Percentiles rank a stretch among this genome's conserved stretches.
Evolutionary conservation across 2,113 vertebrate species (phyloP).

Genomic region (Semicossyphus pulcher): DNA sequence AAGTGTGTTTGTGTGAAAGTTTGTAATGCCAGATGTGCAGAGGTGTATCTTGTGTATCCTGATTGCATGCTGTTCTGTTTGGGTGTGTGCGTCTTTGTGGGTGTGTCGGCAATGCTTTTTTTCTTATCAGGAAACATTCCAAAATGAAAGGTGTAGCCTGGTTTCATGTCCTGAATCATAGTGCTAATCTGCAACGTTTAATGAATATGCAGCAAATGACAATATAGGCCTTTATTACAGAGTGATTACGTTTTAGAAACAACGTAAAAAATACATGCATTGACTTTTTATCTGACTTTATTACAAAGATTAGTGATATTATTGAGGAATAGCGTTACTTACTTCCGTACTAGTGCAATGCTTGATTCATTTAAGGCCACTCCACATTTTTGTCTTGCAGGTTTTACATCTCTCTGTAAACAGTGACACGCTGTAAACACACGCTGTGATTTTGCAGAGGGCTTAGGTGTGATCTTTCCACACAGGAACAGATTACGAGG

Average conservation of each 20-base stretch:
- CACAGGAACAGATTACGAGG: not conserved
- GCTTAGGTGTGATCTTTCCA: conserved; percentile 23
- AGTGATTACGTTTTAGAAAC: too few species aligned
- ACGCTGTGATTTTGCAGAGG: not conserved
- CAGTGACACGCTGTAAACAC: not conserved
- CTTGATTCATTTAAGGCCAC: not conserved
- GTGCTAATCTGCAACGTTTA: too few species aligned
- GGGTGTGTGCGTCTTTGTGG: conserved; percentile 6
- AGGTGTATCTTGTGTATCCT: not conserved
- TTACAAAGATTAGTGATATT: too few species aligned
- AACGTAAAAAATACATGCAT: too few species aligned
- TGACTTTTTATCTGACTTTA: too few species aligned
- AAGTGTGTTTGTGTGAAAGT: not conserved
- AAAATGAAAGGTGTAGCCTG: conserved; percentile 2
- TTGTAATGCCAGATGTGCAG: not conserved
- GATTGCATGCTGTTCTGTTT: not conserved
- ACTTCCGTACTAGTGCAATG: not conserved
- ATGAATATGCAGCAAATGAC: too few species aligned
- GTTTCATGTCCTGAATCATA: not conserved
- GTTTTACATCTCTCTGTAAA: conserved; percentile 16
- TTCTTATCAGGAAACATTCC: not conserved
- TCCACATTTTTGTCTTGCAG: not conserved
- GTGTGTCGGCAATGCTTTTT: conserved; percentile 15
- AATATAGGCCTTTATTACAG: not conserved
- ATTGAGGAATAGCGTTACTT: too few species aligned